Evolutionary conservation across 2,888 invertebrate species (phyloP).

Genomic region (Melitaea athalia): DNA sequence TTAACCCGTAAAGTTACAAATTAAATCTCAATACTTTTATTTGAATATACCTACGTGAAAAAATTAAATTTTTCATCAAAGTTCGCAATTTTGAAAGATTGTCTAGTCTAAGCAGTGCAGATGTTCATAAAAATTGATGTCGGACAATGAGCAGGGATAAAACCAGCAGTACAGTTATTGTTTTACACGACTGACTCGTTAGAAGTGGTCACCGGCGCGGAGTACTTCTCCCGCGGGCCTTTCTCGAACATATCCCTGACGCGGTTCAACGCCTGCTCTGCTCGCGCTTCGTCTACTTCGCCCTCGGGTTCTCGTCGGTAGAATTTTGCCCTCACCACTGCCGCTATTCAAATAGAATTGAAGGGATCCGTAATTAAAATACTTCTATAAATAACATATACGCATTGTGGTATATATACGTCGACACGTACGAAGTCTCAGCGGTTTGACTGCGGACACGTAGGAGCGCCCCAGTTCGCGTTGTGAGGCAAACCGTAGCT

Average conservation of each 20-base stretch:
- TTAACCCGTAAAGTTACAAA: too few species aligned
- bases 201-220: slow-evolving; percentile 51
- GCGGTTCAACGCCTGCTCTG: slow-evolving; percentile 43
- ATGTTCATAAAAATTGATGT: too few species aligned
- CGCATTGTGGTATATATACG: not conserved
- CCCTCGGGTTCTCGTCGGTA: slow-evolving; percentile 54
- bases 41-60: too few species aligned
- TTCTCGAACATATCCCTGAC: slow-evolving; percentile 51
- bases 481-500: slow-evolving; percentile 68
- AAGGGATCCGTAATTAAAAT: not conserved
- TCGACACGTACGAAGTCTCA: slow-evolving; percentile 60
- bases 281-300: slow-evolving; percentile 34
- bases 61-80: too few species aligned
- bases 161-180: not conserved
- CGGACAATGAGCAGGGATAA: too few species aligned
- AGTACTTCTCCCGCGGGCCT: slow-evolving; percentile 53
- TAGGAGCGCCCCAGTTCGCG: slow-evolving; percentile 71
- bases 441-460: slow-evolving; percentile 64
- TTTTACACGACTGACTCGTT: slow-evolving; percentile 49
- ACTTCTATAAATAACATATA: too few species aligned
- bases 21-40: too few species aligned
- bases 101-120: too few species aligned
- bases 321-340: slow-evolving; percentile 63
- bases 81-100: too few species aligned
- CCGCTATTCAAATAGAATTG: slow-evolving; percentile 50